These are phyloP conservation scores for Acleris cristana DNA, from an alignment of 2,888 invertebrate species.

Conservation along the genomic window DNA sequence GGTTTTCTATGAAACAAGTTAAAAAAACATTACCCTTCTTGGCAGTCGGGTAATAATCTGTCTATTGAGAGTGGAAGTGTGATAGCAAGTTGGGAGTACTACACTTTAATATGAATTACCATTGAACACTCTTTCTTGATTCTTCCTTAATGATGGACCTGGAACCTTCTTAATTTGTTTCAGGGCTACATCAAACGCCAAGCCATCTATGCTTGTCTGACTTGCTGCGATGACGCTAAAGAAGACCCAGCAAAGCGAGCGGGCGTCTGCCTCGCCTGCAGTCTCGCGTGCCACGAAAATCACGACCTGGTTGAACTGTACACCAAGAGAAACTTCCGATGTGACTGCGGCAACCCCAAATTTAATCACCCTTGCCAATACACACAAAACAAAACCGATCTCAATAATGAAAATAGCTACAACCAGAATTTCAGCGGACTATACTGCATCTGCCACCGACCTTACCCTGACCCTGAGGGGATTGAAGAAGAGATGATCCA, in stretches of 20 bases:
- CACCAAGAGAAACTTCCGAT: conserved; percentile 97
- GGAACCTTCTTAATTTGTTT: background rate
- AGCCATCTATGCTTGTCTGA: conserved; percentile 96
- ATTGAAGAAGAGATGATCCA: conserved; percentile 97
- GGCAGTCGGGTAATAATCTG: no score
- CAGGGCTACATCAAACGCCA: conserved; percentile 97
- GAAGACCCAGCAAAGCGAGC: conserved; percentile 85
- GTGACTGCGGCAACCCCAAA: conserved; percentile 96
- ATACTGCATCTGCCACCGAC: conserved; percentile 95
- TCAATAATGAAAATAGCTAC: conserved; percentile 90
- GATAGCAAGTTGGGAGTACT: no score
- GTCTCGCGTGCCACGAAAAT: conserved; percentile 96
- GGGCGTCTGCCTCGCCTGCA: conserved; percentile 97
- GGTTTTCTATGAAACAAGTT: no score
- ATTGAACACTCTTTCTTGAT: no score
- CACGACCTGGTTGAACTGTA: conserved; percentile 98
- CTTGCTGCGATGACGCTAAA: conserved; percentile 90
- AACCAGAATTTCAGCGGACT: conserved; percentile 97
- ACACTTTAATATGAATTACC: no score
- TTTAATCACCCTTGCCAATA: conserved; percentile 89
- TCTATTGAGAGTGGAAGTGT: no score
- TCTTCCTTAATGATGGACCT: no score
- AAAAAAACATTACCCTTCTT: no score
- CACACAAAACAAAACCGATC: conserved; percentile 83
- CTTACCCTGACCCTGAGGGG: conserved; percentile 97